These are phyloP conservation scores for Tyto alba DNA, from an alignment of 2,113 vertebrate species.

Conservation along the genomic window DNA sequence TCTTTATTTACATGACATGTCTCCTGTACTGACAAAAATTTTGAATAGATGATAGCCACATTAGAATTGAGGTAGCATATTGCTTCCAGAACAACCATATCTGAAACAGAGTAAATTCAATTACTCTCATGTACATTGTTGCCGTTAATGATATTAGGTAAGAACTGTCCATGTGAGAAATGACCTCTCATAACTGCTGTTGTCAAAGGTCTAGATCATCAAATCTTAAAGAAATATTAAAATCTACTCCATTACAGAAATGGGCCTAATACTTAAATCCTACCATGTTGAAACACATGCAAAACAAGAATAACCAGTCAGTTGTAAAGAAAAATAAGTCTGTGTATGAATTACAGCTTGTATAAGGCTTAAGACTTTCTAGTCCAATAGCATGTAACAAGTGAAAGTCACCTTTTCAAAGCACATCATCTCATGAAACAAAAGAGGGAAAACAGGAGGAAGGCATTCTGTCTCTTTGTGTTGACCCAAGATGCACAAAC, in stretches of 20 bases:
- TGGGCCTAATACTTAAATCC: background rate
- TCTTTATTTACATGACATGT: background rate
- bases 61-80: background rate
- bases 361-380: background rate
- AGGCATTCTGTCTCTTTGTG: slow-evolving; percentile 66
- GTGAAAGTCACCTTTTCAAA: slow-evolving; percentile 78
- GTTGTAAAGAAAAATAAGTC: background rate
- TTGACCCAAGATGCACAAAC: slow-evolving; percentile 71
- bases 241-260: background rate
- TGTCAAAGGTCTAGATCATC: background rate
- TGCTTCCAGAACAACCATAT: background rate
- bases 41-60: background rate
- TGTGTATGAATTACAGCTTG: background rate
- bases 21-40: background rate
- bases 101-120: background rate
- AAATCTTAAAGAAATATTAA: background rate
- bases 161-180: background rate
- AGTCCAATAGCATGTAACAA: background rate
- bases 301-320: background rate
- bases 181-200: background rate
- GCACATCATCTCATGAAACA: slow-evolving; percentile 73
- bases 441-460: slow-evolving; percentile 72
- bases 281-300: background rate
- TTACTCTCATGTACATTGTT: background rate
- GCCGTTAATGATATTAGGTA: background rate